Evolutionary conservation across 2,113 vertebrate species (phyloP).

Genomic region (Ranitomeya imitator): DNA sequence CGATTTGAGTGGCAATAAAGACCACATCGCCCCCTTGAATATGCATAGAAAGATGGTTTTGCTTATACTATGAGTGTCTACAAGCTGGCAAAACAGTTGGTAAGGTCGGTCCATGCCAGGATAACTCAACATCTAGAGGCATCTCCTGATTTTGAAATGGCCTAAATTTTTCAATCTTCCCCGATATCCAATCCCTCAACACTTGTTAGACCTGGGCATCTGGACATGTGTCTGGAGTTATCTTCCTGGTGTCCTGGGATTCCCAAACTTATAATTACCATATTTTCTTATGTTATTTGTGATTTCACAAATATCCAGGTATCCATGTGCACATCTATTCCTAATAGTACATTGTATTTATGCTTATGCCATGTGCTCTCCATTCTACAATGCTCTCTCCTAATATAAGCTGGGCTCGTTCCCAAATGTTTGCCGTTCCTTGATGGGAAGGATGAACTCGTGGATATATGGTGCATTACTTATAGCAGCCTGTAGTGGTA

Average conservation of each 20-base stretch:
- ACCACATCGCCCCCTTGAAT: conserved; percentile 35
- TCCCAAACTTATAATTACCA: neutral
- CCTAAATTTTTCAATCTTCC: neutral
- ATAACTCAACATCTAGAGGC: neutral
- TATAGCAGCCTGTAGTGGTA: neutral
- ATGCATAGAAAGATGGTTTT: conserved; percentile 42
- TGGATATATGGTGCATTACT: neutral
- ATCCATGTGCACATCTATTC: no score
- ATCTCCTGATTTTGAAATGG: neutral
- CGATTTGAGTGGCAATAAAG: neutral
- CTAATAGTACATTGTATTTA: no score
- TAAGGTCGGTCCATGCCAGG: neutral
- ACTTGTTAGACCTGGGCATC: no score
- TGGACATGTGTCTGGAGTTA: no score
- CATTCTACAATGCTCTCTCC: neutral
- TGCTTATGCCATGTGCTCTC: no score
- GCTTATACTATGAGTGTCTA: conserved; percentile 7
- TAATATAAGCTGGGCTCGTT: neutral
- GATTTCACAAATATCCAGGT: no score
- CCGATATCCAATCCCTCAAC: no score
- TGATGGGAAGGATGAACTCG: neutral
- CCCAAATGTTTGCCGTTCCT: neutral
- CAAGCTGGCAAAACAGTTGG: conserved; percentile 30
- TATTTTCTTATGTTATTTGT: no score
- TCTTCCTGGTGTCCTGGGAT: neutral